Evolutionary conservation across 2,888 invertebrate genomes (phyloP), one percentile per base, ranked within the genome.

Genomic region (Amiota mariae): DNA sequence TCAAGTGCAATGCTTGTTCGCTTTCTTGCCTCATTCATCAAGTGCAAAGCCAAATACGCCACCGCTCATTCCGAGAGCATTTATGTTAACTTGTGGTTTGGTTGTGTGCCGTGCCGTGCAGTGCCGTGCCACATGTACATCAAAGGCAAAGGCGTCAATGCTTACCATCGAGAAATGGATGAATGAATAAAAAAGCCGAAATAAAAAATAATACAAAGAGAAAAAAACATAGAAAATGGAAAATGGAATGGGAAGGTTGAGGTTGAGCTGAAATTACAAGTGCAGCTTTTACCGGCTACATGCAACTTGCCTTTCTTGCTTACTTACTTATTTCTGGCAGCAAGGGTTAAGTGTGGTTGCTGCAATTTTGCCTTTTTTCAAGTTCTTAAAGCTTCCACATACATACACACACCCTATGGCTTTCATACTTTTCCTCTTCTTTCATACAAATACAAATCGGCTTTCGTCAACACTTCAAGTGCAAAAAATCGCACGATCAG

Each of bases 401-500:
- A 36, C 36, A 18, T 59, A 18, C 15, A 59, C 15, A 20, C 59
- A 18, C n/a, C 13, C 54, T 15, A 13, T 12, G 13, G 4, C 61
- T 24, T 51, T 20, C 73, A 36, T 36, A 36, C 13, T 54, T 48
- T 66, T 24, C 54, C 66, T 18, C 54, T 56, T 72, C 77, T 78
- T 78, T 12, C 59, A 59, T 20, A 59, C 20, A 59, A 85, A 83
- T 85, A 83, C 80, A 87, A 87, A 86, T 87, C 85, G 84, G 84
- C 86, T 86, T 85, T 86, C 85, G 84, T 77, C 82, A 78, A 82
- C 82, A 83, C 84, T 80, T 79, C 75, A 77, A 81, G 79, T 81
- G 81, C 82, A 87, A 86, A 85, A 87, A 86, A 87, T 83, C 80
- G 81, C 81, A 84, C 82, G 84, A 87, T 84, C 86, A 84, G 82